Evolutionary conservation across 2,888 invertebrate species (phyloP).

Genomic region (Petrophora chlorosata): DNA sequence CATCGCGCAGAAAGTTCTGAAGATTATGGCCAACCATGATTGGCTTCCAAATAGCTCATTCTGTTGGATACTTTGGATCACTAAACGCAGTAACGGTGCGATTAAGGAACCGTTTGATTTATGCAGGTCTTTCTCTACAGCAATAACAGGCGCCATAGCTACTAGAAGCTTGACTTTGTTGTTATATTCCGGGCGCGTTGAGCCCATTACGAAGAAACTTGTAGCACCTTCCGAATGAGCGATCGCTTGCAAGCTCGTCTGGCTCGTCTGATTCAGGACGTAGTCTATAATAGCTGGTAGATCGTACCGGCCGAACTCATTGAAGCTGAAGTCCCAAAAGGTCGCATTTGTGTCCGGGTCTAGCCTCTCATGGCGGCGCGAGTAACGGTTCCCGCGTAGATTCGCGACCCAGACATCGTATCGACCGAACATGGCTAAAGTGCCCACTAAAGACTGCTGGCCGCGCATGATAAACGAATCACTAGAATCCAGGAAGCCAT

Average conservation of each 20-base stretch:
- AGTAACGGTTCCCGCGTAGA: slow-evolving; percentile 83
- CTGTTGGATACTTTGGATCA: slow-evolving; percentile 3
- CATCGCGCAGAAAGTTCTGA: slow-evolving; percentile 18
- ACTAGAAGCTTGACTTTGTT: slow-evolving; percentile 74
- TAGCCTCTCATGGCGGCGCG: slow-evolving; percentile 69
- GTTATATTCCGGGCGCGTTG: slow-evolving; percentile 78
- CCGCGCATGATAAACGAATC: slow-evolving; percentile 45
- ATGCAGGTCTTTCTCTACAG: slow-evolving; percentile 21
- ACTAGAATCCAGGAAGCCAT: slow-evolving; percentile 38
- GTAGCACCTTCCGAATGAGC: slow-evolving; percentile 87
- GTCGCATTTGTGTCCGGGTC: slow-evolving; percentile 48
- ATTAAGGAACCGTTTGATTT: not conserved
- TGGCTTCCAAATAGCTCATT: slow-evolving; percentile 23
- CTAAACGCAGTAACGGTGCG: not conserved
- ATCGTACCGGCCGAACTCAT: slow-evolving; percentile 87
- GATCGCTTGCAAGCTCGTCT: slow-evolving; percentile 80
- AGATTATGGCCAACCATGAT: not conserved
- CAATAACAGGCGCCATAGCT: slow-evolving; percentile 47
- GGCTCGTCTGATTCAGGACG: slow-evolving; percentile 61
- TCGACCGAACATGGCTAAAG: slow-evolving; percentile 64
- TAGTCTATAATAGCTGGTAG: slow-evolving; percentile 82
- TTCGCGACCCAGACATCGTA: slow-evolving; percentile 64
- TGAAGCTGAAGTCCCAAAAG: slow-evolving; percentile 82
- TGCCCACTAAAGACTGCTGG: slow-evolving; percentile 35
- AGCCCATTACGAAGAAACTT: slow-evolving; percentile 73